These are phyloP conservation scores for Epinotia ramella DNA, from an alignment of 2,888 invertebrate genomes.

Conservation along the genomic window DNA sequence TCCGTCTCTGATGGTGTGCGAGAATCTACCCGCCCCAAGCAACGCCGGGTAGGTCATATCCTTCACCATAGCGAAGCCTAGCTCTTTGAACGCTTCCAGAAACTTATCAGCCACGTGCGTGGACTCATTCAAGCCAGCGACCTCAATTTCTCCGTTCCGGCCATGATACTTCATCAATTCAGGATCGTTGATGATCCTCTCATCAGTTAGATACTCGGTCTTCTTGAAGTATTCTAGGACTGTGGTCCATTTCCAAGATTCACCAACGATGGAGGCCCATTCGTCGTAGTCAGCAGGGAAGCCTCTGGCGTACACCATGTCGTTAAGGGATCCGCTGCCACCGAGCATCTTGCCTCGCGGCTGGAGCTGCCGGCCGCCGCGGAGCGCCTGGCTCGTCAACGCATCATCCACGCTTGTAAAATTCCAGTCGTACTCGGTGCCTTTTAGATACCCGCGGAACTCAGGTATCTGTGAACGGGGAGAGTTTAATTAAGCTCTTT, in stretches of 20 bases:
- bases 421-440: conserved; percentile 71
- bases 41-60: conserved; percentile 72
- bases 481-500: not conserved
- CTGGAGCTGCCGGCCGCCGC: conserved; percentile 63
- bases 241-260: conserved; percentile 67
- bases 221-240: conserved; percentile 72
- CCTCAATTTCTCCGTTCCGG: conserved; percentile 68
- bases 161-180: conserved; percentile 66
- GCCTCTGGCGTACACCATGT: conserved; percentile 76
- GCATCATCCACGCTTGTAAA: conserved; percentile 67
- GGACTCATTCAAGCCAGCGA: conserved; percentile 59
- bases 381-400: conserved; percentile 64
- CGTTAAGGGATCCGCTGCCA: conserved; percentile 72
- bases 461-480: conserved; percentile 66
- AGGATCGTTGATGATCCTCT: conserved; percentile 61
- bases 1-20: conserved; percentile 69
- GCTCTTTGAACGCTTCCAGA: conserved; percentile 65
- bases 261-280: conserved; percentile 65
- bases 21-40: conserved; percentile 72
- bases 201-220: conserved; percentile 71
- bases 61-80: conserved; percentile 65
- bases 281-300: conserved; percentile 71
- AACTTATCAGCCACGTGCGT: conserved; percentile 57
- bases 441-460: conserved; percentile 58
- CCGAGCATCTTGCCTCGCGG: conserved; percentile 74